phyloP scores from a whole-genome alignment of 1,140 invertebrate species.

The Saccostrea cuccullata region DNA sequence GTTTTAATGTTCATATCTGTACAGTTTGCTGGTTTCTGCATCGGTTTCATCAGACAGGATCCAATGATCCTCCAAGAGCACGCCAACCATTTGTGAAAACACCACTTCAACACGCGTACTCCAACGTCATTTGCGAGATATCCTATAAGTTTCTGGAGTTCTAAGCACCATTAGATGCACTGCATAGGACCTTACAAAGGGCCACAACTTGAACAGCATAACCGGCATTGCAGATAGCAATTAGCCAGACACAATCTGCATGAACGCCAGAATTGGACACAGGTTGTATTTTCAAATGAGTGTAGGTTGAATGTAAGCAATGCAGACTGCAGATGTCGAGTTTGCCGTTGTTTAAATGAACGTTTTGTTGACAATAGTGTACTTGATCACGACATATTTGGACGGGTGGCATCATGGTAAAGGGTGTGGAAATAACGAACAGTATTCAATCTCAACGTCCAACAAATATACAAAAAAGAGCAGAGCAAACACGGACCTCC shows the following conservation, averaged over 20 bases:
- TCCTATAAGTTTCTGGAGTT: neutral
- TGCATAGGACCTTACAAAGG: neutral
- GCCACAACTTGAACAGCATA: neutral
- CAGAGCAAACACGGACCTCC: too few species aligned
- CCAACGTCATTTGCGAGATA: too few species aligned
- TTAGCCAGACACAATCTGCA: neutral
- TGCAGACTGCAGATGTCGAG: constrained; percentile 38
- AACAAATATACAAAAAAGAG: too few species aligned
- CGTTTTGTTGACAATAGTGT: constrained; percentile 49
- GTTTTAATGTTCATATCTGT: too few species aligned
- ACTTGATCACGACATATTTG: constrained; percentile 37
- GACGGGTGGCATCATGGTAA: constrained; percentile 50
- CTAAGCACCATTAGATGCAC: neutral
- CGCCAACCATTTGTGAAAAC: too few species aligned
- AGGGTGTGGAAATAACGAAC: too few species aligned
- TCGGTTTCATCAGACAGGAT: too few species aligned
- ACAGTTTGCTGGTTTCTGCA: too few species aligned
- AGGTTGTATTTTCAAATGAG: constrained; percentile 52
- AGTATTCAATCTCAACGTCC: too few species aligned
- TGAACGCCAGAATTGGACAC: constrained; percentile 11
- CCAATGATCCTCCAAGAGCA: too few species aligned
- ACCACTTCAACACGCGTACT: too few species aligned
- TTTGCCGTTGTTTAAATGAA: constrained; percentile 42
- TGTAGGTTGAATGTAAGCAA: constrained; percentile 36
- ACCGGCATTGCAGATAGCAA: neutral